phyloP scores from a whole-genome alignment of 2,797 vertebrate species.

The Lepilemur septentrionalis region DNA sequence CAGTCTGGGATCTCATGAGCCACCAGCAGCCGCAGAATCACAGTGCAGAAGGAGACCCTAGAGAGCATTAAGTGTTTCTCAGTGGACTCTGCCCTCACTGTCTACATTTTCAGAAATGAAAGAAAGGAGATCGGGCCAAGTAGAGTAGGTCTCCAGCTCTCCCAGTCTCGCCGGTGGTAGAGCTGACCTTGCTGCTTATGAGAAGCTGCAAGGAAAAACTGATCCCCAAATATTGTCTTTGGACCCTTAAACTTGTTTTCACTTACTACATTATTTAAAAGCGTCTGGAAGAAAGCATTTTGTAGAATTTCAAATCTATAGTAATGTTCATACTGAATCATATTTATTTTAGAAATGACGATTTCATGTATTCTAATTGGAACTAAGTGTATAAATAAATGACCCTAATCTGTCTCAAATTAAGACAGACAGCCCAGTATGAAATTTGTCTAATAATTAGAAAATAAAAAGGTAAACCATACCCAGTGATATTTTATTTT shows the following conservation, averaged over 20 bases:
- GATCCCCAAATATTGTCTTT: neutral
- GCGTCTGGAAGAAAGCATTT: neutral
- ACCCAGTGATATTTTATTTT: conserved; percentile 57
- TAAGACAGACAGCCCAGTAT: conserved; percentile 7
- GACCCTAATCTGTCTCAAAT: conserved; percentile 55
- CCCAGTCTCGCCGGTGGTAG: neutral
- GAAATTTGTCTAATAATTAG: conserved; percentile 59
- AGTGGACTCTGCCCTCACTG: neutral
- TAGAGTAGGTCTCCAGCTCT: neutral
- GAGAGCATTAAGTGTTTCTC: neutral
- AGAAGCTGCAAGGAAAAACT: neutral
- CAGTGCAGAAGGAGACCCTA: neutral
- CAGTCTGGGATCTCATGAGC: neutral
- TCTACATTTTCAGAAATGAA: neutral
- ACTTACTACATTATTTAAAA: neutral
- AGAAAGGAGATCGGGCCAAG: neutral
- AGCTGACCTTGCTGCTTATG: neutral
- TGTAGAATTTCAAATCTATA: conserved; percentile 5
- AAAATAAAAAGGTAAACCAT: conserved; percentile 49
- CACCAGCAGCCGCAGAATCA: neutral
- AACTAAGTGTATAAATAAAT: conserved; percentile 66
- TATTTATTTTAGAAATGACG: conserved; percentile 48
- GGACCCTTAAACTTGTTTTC: neutral
- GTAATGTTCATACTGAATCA: conserved; percentile 22
- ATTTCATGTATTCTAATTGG: conserved; percentile 42